A percentile compares a stretch with the other conserved stretches of the same genome.
Conservation (phyloP, 1,140 invertebrate genomes). For the Caenorhabditis brenneri region DNA sequence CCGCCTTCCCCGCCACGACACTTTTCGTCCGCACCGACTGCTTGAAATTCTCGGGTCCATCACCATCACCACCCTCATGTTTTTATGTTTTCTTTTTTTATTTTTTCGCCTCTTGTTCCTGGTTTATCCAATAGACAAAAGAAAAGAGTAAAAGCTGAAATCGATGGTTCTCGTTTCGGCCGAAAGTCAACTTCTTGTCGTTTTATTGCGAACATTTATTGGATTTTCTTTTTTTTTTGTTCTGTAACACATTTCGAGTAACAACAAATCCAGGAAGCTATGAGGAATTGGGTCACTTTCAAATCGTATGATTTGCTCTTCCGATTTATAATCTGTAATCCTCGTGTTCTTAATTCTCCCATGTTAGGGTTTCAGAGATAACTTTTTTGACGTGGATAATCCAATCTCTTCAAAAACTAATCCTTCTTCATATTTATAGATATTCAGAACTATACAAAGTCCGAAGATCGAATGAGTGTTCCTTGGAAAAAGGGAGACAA, state of each 20-base stretch:
- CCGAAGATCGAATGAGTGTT: background rate
- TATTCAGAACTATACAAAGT: background rate
- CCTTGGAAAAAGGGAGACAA: too few relatives aligned
- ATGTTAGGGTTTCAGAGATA: background rate
- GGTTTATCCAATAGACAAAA: background rate
- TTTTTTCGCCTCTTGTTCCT: background rate
- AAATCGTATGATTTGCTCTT: background rate
- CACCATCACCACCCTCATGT: conserved; percentile 3
- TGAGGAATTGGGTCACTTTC: background rate
- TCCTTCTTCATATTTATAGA: conserved; percentile 1
- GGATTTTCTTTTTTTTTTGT: background rate
- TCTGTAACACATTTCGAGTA: background rate
- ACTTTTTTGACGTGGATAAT: conserved; percentile 25
- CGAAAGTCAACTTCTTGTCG: background rate
- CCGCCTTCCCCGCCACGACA: too few relatives aligned
- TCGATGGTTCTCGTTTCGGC: background rate
- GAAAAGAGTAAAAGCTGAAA: background rate
- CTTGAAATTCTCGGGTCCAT: conserved; percentile 10
- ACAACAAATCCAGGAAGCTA: background rate
- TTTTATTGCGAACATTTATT: conserved; percentile 27
- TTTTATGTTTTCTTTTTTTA: conserved; percentile 1
- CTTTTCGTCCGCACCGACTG: conserved; percentile 14
- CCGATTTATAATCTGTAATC: background rate
- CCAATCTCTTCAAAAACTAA: background rate
- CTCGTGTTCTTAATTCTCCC: conserved; percentile 19